These are phyloP conservation scores for Lycaena phlaeas DNA, from an alignment of 2,888 invertebrate species.

Conservation along the genomic window DNA sequence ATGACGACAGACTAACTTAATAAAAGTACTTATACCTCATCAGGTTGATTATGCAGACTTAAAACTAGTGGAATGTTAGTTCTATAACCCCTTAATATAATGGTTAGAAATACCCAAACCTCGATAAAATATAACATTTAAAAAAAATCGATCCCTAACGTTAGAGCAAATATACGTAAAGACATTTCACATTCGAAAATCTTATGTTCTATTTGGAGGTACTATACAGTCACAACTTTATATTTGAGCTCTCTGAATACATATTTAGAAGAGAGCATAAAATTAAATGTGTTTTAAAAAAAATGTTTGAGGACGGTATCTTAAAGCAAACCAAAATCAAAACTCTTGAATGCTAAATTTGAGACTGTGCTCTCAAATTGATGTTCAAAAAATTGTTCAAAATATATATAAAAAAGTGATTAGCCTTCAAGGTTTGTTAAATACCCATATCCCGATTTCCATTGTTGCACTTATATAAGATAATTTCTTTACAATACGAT, in stretches of 20 bases:
- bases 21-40: slow-evolving; percentile 24
- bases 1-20: slow-evolving; percentile 26
- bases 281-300: neutral
- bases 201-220: slow-evolving; percentile 16
- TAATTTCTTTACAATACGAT: slow-evolving; percentile 34
- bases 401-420: too few relatives aligned
- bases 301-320: neutral
- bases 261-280: neutral
- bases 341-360: too few relatives aligned
- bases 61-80: slow-evolving; percentile 66
- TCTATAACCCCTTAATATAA: slow-evolving; percentile 52
- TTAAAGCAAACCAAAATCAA: neutral
- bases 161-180: neutral
- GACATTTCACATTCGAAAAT: slow-evolving; percentile 3
- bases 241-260: slow-evolving; percentile 17
- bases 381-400: too few relatives aligned
- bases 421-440: neutral
- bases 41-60: slow-evolving; percentile 52
- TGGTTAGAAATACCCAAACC: slow-evolving; percentile 66
- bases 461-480: too few relatives aligned
- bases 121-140: slow-evolving; percentile 34
- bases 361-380: too few relatives aligned
- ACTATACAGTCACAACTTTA: slow-evolving; percentile 19
- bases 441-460: slow-evolving; percentile 6
- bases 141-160: neutral